Base-by-base conservation (phyloP, 2,113 vertebrate species). In the Procapra przewalskii region DNA sequence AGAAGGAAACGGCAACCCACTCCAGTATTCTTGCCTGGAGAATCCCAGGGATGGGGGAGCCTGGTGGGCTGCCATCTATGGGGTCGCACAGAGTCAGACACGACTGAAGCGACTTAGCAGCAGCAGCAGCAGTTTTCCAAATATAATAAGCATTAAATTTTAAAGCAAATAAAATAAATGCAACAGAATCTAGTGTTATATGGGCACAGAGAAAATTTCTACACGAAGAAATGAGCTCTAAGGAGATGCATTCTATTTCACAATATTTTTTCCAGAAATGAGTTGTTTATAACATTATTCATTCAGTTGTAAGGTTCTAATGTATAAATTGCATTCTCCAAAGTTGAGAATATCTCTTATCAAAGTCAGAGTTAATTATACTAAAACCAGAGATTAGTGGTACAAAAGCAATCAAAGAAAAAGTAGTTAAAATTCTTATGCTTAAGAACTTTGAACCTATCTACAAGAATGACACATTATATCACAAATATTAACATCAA, bases 151-250 rank as follows among this genome's bases (percentile, higher is more conserved):
- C 79, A 97, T 62, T 90, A 90, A 71, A 88, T 89, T 97, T 97
- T 90, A 95, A 96, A 97, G 83, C 82, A 96, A 97, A 90, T 71
- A 57, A 93, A 96, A 79, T 89, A 81, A 84, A 71, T 80, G 16
- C 19, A 96, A 64, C 48, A 93, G 64, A 91, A 94, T 31, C 59
- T 94, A 94, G 25, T 62, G 5, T 95, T 96, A 36, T 15, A 10
- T 67, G 21, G 50, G 57, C 85, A 93, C 64, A 88, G 55, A n/a
- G 4, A 48, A 84, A 93, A 96, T 55, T 43, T 80, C 75, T n/a
- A 25, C 25, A 75, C 15, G 57, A 36, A 54, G 67, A 97, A 88
- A 75, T 40, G 27, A 82, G 12, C 31, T 96, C 13, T 48, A 90
- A 60, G 15, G 12, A 95, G 25, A 67, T 55, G 16, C 27, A 86